These are phyloP conservation scores for Pseudococcus longispinus DNA, from an alignment of 2,888 invertebrate species.

Conservation along the genomic window DNA sequence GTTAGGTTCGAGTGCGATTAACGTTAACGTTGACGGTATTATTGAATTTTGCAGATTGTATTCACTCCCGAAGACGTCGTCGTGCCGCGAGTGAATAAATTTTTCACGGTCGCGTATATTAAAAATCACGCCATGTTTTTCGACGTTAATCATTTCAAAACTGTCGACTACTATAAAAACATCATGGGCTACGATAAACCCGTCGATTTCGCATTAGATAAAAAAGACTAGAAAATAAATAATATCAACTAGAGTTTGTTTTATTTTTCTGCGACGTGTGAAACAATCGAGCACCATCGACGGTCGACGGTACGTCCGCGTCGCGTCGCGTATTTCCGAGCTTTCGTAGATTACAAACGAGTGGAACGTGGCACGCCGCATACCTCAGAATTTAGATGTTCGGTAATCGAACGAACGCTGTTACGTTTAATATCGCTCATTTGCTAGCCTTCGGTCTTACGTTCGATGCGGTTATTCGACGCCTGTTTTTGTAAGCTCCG, in stretches of 20 bases:
- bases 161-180: not conserved
- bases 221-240: not conserved
- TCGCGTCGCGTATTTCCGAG: too few species aligned
- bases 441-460: too few species aligned
- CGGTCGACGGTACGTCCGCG: too few species aligned
- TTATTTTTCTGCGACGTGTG: not conserved
- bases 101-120: not conserved
- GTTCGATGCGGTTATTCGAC: not conserved
- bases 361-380: too few species aligned
- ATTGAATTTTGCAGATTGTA: not conserved
- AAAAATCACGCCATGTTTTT: slow-evolving; percentile 1
- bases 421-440: too few species aligned
- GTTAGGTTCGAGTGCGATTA: too few species aligned
- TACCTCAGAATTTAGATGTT: too few species aligned
- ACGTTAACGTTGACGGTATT: not conserved
- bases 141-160: slow-evolving; percentile 1
- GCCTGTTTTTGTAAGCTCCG: not conserved
- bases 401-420: too few species aligned
- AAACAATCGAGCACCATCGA: too few species aligned
- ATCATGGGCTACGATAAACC: slow-evolving; percentile 34
- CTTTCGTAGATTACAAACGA: too few species aligned
- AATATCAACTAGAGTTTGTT: not conserved
- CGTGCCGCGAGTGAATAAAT: not conserved
- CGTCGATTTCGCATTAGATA: not conserved
- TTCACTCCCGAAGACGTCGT: slow-evolving; percentile 21